phyloP scores from a whole-genome alignment of 2,113 vertebrate species.

The Potamarius usumacintae region DNA sequence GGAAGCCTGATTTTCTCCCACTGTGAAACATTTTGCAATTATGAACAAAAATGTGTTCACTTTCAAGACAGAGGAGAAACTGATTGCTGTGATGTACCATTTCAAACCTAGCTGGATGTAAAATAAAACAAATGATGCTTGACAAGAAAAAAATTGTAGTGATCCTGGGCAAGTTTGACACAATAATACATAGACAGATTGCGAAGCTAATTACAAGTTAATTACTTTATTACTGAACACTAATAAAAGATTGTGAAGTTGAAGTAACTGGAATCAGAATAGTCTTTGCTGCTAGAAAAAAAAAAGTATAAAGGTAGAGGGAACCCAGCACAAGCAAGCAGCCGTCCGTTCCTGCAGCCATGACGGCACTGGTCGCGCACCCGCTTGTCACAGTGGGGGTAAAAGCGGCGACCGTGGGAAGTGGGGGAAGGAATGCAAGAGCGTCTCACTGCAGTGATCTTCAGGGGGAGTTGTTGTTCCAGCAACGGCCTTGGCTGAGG shows the following conservation, averaged over 20 bases:
- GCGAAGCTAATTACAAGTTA: constrained; percentile 3
- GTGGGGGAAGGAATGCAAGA: no score
- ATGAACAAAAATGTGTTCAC: not conserved
- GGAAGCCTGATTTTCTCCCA: not conserved
- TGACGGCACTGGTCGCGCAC: no score
- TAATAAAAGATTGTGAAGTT: not conserved
- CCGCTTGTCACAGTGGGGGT: no score
- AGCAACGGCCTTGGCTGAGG: no score
- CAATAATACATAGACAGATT: constrained; percentile 21
- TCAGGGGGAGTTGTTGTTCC: no score
- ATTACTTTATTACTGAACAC: not conserved
- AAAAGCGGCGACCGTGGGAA: no score
- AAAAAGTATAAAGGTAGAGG: not conserved
- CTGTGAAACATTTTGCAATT: constrained; percentile 14
- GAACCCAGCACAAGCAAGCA: no score
- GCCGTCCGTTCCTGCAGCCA: no score
- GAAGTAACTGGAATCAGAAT: not conserved
- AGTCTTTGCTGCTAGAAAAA: not conserved
- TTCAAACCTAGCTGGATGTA: not conserved
- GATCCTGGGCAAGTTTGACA: not conserved
- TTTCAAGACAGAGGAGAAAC: not conserved
- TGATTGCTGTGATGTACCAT: not conserved
- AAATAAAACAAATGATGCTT: constrained; percentile 23
- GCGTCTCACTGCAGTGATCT: no score
- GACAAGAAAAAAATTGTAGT: not conserved